Conservation (phyloP, 1,140 invertebrate genomes). For the Arctopsyche grandis region DNA sequence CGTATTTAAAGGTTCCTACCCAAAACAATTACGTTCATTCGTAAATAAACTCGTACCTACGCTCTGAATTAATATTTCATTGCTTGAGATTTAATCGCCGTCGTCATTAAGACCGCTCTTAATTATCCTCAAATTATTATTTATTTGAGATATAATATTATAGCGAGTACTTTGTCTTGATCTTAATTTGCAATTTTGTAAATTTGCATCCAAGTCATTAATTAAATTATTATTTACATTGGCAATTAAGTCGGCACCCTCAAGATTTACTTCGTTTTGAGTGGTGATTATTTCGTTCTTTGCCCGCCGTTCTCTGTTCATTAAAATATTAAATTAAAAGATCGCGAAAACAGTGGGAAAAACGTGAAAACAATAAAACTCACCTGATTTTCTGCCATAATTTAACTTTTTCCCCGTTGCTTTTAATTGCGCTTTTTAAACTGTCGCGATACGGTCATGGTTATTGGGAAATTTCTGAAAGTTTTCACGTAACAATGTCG, state of each 20-base stretch:
- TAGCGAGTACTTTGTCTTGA: neutral
- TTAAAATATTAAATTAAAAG: conserved; percentile 12
- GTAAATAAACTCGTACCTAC: neutral
- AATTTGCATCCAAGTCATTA: conserved; percentile 13
- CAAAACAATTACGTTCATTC: neutral
- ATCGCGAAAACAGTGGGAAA: neutral
- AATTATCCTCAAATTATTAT: neutral
- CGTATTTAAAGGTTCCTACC: neutral
- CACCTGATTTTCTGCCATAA: conserved; percentile 15
- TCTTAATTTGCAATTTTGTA: conserved; percentile 25
- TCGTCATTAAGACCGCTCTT: neutral
- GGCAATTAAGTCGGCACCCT: conserved; percentile 7
- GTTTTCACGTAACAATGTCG: neutral
- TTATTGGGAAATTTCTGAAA: neutral
- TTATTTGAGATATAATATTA: neutral
- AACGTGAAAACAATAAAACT: conserved; percentile 14
- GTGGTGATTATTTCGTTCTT: conserved; percentile 5
- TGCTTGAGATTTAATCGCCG: neutral
- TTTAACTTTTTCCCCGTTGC: neutral
- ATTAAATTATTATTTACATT: conserved; percentile 30
- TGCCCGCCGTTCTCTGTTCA: neutral
- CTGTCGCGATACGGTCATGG: neutral
- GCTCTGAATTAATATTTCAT: neutral
- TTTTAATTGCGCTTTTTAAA: neutral
- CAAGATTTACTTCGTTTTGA: conserved; percentile 13